Evolutionary conservation across 1,140 invertebrate genomes (phyloP).

Genomic region (Cydia fagiglandana): DNA sequence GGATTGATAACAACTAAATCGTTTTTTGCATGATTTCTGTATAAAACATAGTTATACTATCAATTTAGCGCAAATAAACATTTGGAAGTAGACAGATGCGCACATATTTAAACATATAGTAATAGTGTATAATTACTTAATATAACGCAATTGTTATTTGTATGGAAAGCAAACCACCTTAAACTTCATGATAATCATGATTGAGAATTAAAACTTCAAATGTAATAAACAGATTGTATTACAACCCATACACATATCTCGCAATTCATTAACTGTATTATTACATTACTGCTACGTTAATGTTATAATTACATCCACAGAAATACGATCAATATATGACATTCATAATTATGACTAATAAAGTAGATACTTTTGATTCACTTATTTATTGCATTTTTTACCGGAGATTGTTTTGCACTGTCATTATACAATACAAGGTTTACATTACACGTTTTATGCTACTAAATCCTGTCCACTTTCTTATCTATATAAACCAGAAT

Average conservation of each 20-base stretch:
- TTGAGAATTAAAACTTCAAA: slow-evolving; percentile 31
- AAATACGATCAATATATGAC: slow-evolving; percentile 24
- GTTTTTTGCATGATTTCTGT: no score
- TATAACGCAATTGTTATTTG: no score
- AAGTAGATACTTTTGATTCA: slow-evolving; percentile 7
- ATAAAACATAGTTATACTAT: no score
- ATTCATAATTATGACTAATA: slow-evolving; percentile 21
- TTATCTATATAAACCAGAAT: slow-evolving; percentile 6
- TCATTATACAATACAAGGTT: neutral
- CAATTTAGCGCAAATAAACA: no score
- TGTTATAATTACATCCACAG: slow-evolving; percentile 31
- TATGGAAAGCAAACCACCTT: no score
- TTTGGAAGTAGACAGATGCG: no score
- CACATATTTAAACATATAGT: no score
- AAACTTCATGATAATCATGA: no score
- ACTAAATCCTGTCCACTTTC: neutral
- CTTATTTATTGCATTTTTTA: slow-evolving; percentile 10
- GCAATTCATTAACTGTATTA: slow-evolving; percentile 21
- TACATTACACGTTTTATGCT: neutral
- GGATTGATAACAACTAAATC: no score
- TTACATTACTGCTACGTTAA: slow-evolving; percentile 29
- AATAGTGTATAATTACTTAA: no score
- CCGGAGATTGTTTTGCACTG: neutral
- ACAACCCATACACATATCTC: slow-evolving; percentile 34
- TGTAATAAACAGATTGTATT: slow-evolving; percentile 36